Percentiles rank a stretch among this genome's conserved stretches.
Evolutionary conservation across 1,140 invertebrate genomes (phyloP).

Genomic region (Drosophila persimilis): DNA sequence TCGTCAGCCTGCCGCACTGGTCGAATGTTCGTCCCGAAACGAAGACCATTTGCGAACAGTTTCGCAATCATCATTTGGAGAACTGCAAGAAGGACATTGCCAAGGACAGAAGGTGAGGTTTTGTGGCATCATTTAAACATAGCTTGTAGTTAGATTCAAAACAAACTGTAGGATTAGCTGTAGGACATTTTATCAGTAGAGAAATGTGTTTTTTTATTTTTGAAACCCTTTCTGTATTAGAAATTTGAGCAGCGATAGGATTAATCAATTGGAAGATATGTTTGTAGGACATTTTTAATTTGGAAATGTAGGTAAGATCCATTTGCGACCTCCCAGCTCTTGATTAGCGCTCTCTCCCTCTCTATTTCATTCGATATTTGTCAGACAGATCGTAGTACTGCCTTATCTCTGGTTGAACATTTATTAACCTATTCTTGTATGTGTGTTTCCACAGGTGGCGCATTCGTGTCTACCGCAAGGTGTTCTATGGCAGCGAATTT

Average conservation of each 20-base stretch:
- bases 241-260: slow-evolving; percentile 32
- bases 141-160: not conserved
- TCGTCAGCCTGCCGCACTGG: slow-evolving; percentile 88
- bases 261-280: slow-evolving; percentile 6
- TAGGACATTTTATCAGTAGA: not conserved
- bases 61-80: slow-evolving; percentile 91
- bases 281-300: slow-evolving; percentile 16
- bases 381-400: not conserved
- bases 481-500: slow-evolving; percentile 92
- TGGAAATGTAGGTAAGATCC: slow-evolving; percentile 13
- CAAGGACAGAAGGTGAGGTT: slow-evolving; percentile 85
- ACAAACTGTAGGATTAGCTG: not conserved
- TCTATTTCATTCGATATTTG: not conserved
- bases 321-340: no score
- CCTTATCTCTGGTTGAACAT: not conserved
- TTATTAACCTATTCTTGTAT: slow-evolving; percentile 1
- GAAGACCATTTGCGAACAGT: slow-evolving; percentile 93
- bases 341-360: not conserved
- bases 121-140: not conserved
- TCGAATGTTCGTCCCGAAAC: slow-evolving; percentile 90
- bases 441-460: slow-evolving; percentile 84
- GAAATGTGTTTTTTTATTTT: not conserved
- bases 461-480: slow-evolving; percentile 89
- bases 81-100: slow-evolving; percentile 92
- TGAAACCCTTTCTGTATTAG: slow-evolving; percentile 8